Evolutionary conservation across 2,113 vertebrate species (phyloP).

Genomic region (Eubucco bourcierii): DNA sequence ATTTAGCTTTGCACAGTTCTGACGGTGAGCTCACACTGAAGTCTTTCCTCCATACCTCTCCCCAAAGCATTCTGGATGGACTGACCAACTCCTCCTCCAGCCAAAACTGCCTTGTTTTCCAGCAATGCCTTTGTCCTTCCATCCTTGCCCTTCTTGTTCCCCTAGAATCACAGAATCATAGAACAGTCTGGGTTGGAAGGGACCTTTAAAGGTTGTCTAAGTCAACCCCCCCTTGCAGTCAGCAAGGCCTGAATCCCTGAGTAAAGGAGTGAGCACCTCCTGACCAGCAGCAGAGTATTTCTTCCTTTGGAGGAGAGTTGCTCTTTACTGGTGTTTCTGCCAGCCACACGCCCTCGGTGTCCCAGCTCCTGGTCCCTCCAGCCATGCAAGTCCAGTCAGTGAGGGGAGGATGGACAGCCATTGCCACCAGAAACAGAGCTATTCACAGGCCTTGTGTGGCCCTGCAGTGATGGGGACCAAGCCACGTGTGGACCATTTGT

Average conservation of each 20-base stretch:
- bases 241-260: background rate
- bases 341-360: background rate
- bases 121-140: background rate
- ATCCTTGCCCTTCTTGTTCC: background rate
- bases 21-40: background rate
- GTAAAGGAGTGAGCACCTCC: background rate
- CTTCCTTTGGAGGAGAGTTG: background rate
- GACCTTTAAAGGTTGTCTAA: too few species aligned
- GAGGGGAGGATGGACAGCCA: background rate
- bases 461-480: background rate
- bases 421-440: background rate
- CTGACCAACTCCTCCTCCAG: background rate
- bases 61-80: fast-evolving
- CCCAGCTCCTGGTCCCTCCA: background rate
- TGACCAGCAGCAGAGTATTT: background rate
- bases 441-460: fast-evolving
- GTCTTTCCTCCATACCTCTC: background rate
- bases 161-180: background rate
- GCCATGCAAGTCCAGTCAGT: fast-evolving
- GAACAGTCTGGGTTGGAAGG: too few species aligned
- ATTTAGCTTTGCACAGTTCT: background rate
- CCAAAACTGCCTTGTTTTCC: too few species aligned
- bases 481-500: background rate
- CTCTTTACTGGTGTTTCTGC: background rate
- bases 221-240: too few species aligned